Evolutionary conservation across 2,113 vertebrate genomes (phyloP).

Genomic region (Trinectes maculatus): DNA sequence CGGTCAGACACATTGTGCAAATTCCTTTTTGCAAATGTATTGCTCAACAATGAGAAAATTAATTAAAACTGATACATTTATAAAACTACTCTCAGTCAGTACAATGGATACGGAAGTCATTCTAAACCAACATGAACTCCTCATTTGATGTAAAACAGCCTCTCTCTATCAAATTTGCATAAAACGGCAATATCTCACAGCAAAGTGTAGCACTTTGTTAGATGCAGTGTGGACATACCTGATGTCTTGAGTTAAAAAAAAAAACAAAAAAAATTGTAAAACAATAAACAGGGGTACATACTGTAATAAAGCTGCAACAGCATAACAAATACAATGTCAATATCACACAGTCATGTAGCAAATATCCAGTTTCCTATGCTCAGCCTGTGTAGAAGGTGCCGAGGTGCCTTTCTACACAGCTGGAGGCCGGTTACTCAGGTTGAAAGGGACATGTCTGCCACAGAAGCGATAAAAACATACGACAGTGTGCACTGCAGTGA

Average conservation of each 20-base stretch:
- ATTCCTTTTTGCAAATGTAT: slow-evolving; percentile 73
- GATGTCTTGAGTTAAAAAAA: slow-evolving; percentile 73
- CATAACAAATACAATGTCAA: slow-evolving; percentile 62
- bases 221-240: slow-evolving; percentile 80
- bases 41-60: slow-evolving; percentile 69
- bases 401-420: slow-evolving; percentile 59
- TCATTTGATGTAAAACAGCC: slow-evolving; percentile 43
- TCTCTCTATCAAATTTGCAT: slow-evolving; percentile 52
- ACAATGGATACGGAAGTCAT: slow-evolving; percentile 47
- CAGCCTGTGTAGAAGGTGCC: slow-evolving; percentile 52
- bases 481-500: slow-evolving; percentile 75
- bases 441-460: slow-evolving; percentile 60
- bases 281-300: slow-evolving; percentile 47
- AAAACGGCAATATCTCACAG: slow-evolving; percentile 68
- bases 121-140: slow-evolving; percentile 51
- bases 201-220: slow-evolving; percentile 61
- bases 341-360: slow-evolving; percentile 69
- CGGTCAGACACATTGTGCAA: slow-evolving; percentile 76
- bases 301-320: slow-evolving; percentile 57
- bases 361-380: slow-evolving; percentile 67
- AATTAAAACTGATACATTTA: slow-evolving; percentile 61
- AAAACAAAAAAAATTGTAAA: slow-evolving; percentile 40
- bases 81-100: slow-evolving; percentile 49
- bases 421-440: slow-evolving; percentile 68
- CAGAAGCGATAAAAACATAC: slow-evolving; percentile 75